Base-by-base conservation (phyloP, 53 echinoderm and acorn worm species). In the Patiria pectinifera region DNA sequence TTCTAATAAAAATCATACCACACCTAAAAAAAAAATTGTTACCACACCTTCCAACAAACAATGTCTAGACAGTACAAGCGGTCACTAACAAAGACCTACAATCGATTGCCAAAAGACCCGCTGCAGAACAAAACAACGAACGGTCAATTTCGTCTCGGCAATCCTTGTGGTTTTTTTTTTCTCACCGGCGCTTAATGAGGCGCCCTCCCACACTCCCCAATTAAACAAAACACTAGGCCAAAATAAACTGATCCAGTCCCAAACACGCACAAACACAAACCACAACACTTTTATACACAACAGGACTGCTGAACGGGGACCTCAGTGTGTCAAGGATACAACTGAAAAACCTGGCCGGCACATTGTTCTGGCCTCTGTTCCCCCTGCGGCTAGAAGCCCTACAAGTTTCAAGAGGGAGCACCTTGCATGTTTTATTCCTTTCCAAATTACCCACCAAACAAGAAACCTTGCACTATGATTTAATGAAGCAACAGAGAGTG, bases 161-260 rank as follows among this genome's bases (percentile, higher is more conserved):
- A 72, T 72, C 43, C 24, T 44, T 62, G 5, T 62, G 18, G 13
- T 63, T 46, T 46, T 26, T 66, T 24, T n/a, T 24, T 35, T 83
- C 61, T 44, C 53, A 26, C 26, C 83, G 11, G 9, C 0, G 9
- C 83, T 63, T 85, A 86, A 74, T 86, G 71, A 86, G 86, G 23
- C 59, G 88, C 88, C 88, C 88, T 78, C 77, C 88, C 88, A 78
- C 78, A 10, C 62, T 59, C 76, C 59, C 48, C 74, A 88, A 88
- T 78, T 78, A 88, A 18, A 82, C 82, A 82, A 58, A 82, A 82
- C 82, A 22, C 22, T 82, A 21, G 44, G 35, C 5, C 24, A 53
- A 82, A 59, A 59, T 5, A 74, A 23, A 74, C 74, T 21, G 18
- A 74, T n/a, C 74, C 74, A 74, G 53, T 53, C 5, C 0, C 5